A percentile compares a stretch with the other conserved stretches of the same genome.
Conservation (phyloP, 2,113 vertebrate genomes). For the Thunnus thynnus region DNA sequence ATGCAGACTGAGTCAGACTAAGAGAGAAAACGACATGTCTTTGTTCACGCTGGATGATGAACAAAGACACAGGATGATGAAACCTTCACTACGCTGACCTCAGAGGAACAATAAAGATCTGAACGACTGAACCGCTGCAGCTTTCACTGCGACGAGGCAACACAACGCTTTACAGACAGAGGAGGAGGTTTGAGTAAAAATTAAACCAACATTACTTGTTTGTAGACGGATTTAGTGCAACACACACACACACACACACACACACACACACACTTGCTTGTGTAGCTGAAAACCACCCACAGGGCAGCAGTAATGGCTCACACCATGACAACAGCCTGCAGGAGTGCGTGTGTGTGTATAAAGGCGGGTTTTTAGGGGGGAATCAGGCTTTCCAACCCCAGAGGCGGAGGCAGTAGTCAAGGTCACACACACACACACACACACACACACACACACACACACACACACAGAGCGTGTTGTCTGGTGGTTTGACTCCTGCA, state of each 20-base stretch:
- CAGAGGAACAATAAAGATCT: too few species aligned
- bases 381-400: background rate
- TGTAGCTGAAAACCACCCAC: slow-evolving; percentile 19
- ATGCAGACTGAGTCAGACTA: too few species aligned
- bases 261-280: slow-evolving; percentile 24
- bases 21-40: too few species aligned
- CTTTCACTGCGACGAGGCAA: too few species aligned
- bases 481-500: background rate
- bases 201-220: background rate
- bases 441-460: slow-evolving; percentile 16
- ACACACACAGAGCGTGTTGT: background rate
- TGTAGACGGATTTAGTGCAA: background rate
- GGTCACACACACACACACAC: slow-evolving; percentile 41
- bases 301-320: slow-evolving; percentile 22
- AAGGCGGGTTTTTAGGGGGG: background rate
- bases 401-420: slow-evolving; percentile 30
- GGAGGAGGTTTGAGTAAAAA: background rate
- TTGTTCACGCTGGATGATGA: too few species aligned
- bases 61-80: too few species aligned
- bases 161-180: too few species aligned
- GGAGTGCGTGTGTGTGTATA: background rate
- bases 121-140: too few species aligned
- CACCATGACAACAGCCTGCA: slow-evolving; percentile 28
- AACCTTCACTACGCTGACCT: too few species aligned
- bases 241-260: slow-evolving; percentile 16